These are phyloP conservation scores for Chaenogobius annularis DNA, from an alignment of 2,113 vertebrate species.

Conservation along the genomic window DNA sequence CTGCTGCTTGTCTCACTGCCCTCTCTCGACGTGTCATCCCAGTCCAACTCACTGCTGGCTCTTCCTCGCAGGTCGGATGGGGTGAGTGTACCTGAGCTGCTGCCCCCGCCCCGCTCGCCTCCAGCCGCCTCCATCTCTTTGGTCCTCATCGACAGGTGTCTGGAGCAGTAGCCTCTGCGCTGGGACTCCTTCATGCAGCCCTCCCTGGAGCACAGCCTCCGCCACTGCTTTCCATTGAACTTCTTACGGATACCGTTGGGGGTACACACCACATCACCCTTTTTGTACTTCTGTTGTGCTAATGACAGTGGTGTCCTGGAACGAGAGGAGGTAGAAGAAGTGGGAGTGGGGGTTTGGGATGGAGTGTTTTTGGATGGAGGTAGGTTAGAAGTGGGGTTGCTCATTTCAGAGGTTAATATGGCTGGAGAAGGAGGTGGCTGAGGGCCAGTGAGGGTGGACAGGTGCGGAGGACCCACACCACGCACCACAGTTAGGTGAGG, in stretches of 20 bases:
- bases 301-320: constrained; percentile 84
- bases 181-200: constrained; percentile 94
- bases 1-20: constrained; percentile 85
- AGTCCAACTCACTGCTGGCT: constrained; percentile 86
- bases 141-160: constrained; percentile 91
- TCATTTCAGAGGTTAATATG: constrained; percentile 51
- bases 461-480: constrained; percentile 55
- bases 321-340: constrained; percentile 76
- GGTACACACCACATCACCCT: constrained; percentile 91
- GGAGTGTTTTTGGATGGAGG: constrained; percentile 67
- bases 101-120: constrained; percentile 79
- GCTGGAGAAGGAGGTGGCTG: constrained; percentile 55
- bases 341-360: constrained; percentile 64
- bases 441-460: constrained; percentile 53
- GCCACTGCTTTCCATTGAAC: constrained; percentile 94
- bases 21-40: constrained; percentile 88
- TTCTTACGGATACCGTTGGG: constrained; percentile 92
- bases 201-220: constrained; percentile 89
- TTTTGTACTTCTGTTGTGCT: constrained; percentile 90
- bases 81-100: constrained; percentile 79
- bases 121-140: constrained; percentile 88
- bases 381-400: constrained; percentile 55
- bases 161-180: constrained; percentile 88
- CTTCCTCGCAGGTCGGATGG: constrained; percentile 76
- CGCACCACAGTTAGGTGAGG: constrained; percentile 65